Percentiles rank a stretch among this genome's conserved stretches.
These are phyloP conservation scores for Scaptomyza parva DNA, from an alignment of 2,888 invertebrate species.

Conservation along the genomic window DNA sequence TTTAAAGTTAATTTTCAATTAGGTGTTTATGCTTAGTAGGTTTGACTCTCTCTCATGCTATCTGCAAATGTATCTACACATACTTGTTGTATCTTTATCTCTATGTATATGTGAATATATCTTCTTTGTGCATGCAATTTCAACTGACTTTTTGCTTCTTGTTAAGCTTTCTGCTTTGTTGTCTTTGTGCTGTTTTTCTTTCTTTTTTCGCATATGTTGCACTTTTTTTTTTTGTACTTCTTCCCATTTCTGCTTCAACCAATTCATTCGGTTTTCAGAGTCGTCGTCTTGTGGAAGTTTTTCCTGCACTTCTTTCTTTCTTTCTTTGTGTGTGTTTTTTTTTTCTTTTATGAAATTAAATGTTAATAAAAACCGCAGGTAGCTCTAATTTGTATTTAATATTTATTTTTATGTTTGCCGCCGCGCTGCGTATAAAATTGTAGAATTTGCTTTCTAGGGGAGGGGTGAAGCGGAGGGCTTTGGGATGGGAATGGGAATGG, in stretches of 20 bases:
- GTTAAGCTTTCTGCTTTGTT: slow-evolving; percentile 22
- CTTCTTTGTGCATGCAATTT: neutral
- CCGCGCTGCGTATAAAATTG: slow-evolving; percentile 66
- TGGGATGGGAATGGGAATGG: neutral
- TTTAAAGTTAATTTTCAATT: slow-evolving; percentile 43
- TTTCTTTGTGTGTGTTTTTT: slow-evolving; percentile 1
- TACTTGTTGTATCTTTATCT: slow-evolving; percentile 1
- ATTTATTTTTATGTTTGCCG: slow-evolving; percentile 68
- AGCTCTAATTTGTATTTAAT: slow-evolving; percentile 79
- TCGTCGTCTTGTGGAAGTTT: slow-evolving; percentile 17
- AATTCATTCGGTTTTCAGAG: no score
- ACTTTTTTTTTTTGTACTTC: slow-evolving; percentile 13
- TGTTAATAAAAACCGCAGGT: slow-evolving; percentile 75
- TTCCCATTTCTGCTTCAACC: slow-evolving; percentile 30
- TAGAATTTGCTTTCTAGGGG: slow-evolving; percentile 25
- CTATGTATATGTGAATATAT: neutral
- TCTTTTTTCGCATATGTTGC: slow-evolving; percentile 20
- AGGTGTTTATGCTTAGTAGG: slow-evolving; percentile 14
- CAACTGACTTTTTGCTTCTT: slow-evolving; percentile 12
- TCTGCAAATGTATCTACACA: slow-evolving; percentile 7
- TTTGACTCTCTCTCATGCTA: neutral
- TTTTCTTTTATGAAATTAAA: slow-evolving; percentile 62
- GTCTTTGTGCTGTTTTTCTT: slow-evolving; percentile 1
- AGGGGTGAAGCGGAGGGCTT: no score
- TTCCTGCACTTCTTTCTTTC: slow-evolving; percentile 36